Conservation (phyloP, 2,113 vertebrate genomes). For the Saimiri boliviensis region DNA sequence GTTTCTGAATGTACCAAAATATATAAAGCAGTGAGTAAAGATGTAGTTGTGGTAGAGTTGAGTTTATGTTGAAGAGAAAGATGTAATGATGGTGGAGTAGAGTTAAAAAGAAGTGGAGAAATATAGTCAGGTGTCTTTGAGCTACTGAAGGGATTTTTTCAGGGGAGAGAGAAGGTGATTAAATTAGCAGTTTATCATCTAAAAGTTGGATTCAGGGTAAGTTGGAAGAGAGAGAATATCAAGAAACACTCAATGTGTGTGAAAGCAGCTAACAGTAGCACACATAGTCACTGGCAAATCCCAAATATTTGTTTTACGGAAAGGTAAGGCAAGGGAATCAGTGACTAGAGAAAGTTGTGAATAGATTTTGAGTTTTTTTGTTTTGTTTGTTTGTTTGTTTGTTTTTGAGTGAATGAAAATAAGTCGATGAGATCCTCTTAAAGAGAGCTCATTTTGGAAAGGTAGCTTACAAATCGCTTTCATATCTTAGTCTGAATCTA, state of each 20-base stretch:
- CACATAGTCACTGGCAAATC: background rate
- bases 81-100: background rate
- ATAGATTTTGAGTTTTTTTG: background rate
- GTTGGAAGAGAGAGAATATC: background rate
- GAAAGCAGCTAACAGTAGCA: background rate
- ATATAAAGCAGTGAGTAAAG: background rate
- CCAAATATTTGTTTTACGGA: background rate
- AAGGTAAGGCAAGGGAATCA: background rate
- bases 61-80: background rate
- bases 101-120: background rate
- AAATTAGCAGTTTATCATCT: background rate
- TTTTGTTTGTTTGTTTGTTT: too few relatives aligned
- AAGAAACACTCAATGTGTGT: background rate
- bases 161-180: background rate
- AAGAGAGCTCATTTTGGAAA: background rate
- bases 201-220: background rate
- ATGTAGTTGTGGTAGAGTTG: background rate
- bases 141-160: background rate
- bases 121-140: background rate
- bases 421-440: background rate
- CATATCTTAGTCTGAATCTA: constrained; percentile 12
- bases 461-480: background rate
- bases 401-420: background rate
- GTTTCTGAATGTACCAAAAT: background rate
- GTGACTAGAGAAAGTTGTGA: background rate